Evolutionary conservation across 2,888 invertebrate genomes (phyloP), one percentile per base, ranked within the genome.

Genomic region (Phaonia tiefii): DNA sequence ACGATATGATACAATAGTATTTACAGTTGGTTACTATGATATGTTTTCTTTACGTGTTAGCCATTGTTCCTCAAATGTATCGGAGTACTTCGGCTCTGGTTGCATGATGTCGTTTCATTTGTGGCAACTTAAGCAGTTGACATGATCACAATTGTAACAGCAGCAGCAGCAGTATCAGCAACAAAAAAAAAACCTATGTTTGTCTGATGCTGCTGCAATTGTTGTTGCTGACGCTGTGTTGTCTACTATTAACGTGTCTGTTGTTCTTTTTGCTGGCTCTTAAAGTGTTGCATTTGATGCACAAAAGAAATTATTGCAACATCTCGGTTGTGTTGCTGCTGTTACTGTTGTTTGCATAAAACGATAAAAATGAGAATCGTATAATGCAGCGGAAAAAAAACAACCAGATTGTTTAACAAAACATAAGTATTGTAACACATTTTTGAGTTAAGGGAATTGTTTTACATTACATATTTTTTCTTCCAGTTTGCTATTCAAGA

Each of bases 251-350:
- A n/a, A n/a, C n/a, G n/a, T n/a, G 20, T 22, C 42, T 2, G 17
- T 25, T 54, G 31, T 60, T 42, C 10, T 25, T 72, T 67, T 63
- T 67, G 26, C 66, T 56, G 67, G 63, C 31, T 69, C 69, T 39
- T 39, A 69, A 80, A 80, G 73, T 76, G 76, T 70, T 72, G 70
- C 73, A 73, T 65, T 69, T 76, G 54, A 49, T 73, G 73, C 56
- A 80, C 73, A 76, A 74, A 80, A 76, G 80, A 80, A 80, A 80
- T 76, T 80, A 74, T 80, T 80, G 80, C 80, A 80, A 73, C 76
- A 80, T 73, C 39, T 44, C 44, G 13, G 54, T 22, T 54, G 54
- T 54, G 25, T 25, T 54, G 51, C 8, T 20, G 51, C 22, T 20
- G 20, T 22, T 51, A 31, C 8, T 54, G 49, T 74, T 76, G 69